Evolutionary conservation across 2,113 vertebrate genomes (phyloP).

Genomic region (Sitta europaea): DNA sequence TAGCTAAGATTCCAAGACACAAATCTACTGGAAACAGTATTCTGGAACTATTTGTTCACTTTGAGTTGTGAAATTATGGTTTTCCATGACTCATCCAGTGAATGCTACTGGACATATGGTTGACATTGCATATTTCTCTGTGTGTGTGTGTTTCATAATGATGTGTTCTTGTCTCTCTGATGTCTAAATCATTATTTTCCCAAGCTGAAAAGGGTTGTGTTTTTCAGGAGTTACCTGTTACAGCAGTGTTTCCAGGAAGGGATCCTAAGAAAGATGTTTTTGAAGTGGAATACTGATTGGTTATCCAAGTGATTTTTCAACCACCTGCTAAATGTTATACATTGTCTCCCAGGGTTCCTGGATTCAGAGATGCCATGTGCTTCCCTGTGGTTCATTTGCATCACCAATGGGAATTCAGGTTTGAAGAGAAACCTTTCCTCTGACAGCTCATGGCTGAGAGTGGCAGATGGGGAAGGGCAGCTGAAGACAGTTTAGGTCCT

Average conservation of each 20-base stretch:
- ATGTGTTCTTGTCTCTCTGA: background rate
- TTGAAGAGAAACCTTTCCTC: background rate
- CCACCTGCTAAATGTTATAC: background rate
- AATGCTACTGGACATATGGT: background rate
- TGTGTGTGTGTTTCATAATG: background rate
- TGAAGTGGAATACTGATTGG: background rate
- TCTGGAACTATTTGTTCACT: background rate
- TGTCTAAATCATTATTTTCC: background rate
- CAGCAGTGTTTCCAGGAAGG: background rate
- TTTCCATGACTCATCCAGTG: background rate
- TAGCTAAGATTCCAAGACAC: background rate
- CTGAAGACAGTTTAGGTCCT: background rate
- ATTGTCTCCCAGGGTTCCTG: background rate
- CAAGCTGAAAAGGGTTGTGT: background rate
- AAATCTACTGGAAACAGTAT: background rate
- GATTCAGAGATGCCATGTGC: background rate
- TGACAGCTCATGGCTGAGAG: background rate
- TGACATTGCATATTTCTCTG: background rate
- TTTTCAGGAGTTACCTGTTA: background rate
- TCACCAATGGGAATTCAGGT: background rate
- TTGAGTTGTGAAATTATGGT: background rate
- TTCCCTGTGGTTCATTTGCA: background rate
- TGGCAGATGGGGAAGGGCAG: background rate
- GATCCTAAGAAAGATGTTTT: background rate
- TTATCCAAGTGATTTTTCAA: background rate